These are phyloP conservation scores for Triplophysa rosa DNA, from an alignment of 2,113 vertebrate species.

Conservation along the genomic window DNA sequence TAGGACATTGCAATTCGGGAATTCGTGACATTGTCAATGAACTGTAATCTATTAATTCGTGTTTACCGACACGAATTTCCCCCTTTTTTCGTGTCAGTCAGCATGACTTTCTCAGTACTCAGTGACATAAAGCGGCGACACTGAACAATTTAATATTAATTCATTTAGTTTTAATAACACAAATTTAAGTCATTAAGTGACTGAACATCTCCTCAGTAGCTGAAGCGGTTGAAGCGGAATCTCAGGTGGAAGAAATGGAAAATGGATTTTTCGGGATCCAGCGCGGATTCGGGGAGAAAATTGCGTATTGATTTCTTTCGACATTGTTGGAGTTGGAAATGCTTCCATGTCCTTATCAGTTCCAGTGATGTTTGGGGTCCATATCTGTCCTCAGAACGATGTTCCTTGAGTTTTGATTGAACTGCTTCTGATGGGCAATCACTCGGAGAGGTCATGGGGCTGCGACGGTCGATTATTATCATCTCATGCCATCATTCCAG, in stretches of 20 bases:
- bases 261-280: constrained; percentile 66
- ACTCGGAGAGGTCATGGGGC: constrained; percentile 58
- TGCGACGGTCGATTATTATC: constrained; percentile 57
- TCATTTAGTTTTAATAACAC: neutral
- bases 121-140: neutral
- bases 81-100: too few species aligned
- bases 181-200: neutral
- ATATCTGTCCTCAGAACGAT: constrained; percentile 72
- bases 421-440: constrained; percentile 58
- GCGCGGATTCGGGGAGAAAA: constrained; percentile 68
- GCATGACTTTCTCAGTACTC: too few species aligned
- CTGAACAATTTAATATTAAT: constrained; percentile 37
- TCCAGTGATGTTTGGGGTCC: constrained; percentile 56
- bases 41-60: too few species aligned
- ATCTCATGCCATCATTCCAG: constrained; percentile 55
- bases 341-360: constrained; percentile 66
- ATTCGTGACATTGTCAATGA: too few species aligned
- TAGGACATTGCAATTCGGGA: neutral
- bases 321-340: constrained; percentile 68
- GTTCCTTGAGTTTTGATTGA: constrained; percentile 52
- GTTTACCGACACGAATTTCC: too few species aligned
- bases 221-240: constrained; percentile 37
- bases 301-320: constrained; percentile 76
- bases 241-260: constrained; percentile 50
- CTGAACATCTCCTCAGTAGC: constrained; percentile 1